Evolutionary conservation across 2,888 invertebrate genomes (phyloP).

Genomic region (Melanotus villosus): DNA sequence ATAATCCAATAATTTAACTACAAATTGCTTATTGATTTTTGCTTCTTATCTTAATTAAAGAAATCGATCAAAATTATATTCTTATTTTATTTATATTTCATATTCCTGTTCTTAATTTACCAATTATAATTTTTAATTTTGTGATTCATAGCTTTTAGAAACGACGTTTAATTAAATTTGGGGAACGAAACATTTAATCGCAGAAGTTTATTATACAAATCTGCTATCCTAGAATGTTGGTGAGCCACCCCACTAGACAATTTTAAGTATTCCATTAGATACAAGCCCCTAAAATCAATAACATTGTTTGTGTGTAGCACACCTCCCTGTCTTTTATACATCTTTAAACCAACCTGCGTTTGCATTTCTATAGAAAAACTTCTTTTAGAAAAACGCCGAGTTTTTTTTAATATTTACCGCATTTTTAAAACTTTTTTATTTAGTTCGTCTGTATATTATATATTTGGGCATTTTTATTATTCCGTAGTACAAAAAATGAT

Average conservation of each 20-base stretch:
- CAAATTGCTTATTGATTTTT: constrained; percentile 2
- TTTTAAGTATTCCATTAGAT: constrained; percentile 43
- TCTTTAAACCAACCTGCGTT: constrained; percentile 32
- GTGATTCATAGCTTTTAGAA: too few species aligned
- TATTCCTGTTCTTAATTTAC: neutral
- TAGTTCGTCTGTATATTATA: too few species aligned
- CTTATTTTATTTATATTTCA: neutral
- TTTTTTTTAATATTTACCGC: too few species aligned
- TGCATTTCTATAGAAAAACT: constrained; percentile 24
- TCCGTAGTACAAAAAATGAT: too few species aligned
- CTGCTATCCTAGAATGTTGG: constrained; percentile 32
- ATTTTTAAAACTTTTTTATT: too few species aligned
- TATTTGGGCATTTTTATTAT: too few species aligned
- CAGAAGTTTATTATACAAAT: constrained; percentile 31
- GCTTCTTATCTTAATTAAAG: too few species aligned
- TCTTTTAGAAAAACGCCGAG: too few species aligned
- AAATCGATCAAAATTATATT: too few species aligned
- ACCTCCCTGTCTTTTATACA: constrained; percentile 36
- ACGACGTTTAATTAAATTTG: neutral
- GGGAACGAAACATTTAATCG: neutral
- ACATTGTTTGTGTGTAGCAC: constrained; percentile 40
- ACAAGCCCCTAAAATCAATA: constrained; percentile 43
- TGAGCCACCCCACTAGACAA: constrained; percentile 27
- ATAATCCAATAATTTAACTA: constrained; percentile 5
- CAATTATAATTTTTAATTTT: neutral